Evolutionary conservation across 2,797 vertebrate genomes (phyloP).

Genomic region (Hirundo rustica): DNA sequence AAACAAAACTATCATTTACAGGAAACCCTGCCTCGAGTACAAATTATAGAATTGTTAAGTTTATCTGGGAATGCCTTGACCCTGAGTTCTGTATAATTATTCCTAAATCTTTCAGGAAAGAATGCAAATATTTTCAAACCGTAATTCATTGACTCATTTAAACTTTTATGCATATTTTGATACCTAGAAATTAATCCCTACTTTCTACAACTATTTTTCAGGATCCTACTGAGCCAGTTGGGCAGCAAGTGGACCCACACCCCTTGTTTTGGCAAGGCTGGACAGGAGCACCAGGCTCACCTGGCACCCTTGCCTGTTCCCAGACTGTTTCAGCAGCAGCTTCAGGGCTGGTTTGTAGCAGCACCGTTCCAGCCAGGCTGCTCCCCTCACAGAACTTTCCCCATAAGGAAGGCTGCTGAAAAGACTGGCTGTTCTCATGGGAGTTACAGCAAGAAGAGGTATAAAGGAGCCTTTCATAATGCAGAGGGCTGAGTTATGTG

Average conservation of each 20-base stretch:
- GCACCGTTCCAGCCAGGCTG: not conserved
- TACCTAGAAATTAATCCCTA: slow-evolving; percentile 54
- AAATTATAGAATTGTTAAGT: slow-evolving; percentile 74
- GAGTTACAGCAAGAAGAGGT: not conserved
- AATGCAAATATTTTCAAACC: slow-evolving; percentile 72
- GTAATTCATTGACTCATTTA: slow-evolving; percentile 65
- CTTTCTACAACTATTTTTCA: not conserved
- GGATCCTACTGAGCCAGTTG: not conserved
- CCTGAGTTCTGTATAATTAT: slow-evolving; percentile 73
- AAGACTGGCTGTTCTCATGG: slow-evolving; percentile 48
- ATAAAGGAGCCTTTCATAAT: slow-evolving; percentile 62
- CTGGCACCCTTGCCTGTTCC: fast-evolving
- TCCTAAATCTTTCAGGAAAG: slow-evolving; percentile 73
- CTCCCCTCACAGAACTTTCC: not conserved
- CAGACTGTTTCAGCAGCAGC: not conserved
- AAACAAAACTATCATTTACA: slow-evolving; percentile 71
- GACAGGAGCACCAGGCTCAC: not conserved
- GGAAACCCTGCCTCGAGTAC: slow-evolving; percentile 69
- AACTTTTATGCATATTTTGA: slow-evolving; percentile 51
- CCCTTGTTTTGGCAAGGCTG: not conserved
- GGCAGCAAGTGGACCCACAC: fast-evolving
- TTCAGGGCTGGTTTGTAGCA: not conserved
- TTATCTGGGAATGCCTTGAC: slow-evolving; percentile 69
- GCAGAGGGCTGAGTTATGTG: not conserved
- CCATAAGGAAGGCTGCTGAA: slow-evolving; percentile 39